Percentiles rank a stretch among this genome's conserved stretches.
Evolutionary conservation across 2,113 vertebrate genomes (phyloP).

Genomic region (Pseudopodoces humilis): DNA sequence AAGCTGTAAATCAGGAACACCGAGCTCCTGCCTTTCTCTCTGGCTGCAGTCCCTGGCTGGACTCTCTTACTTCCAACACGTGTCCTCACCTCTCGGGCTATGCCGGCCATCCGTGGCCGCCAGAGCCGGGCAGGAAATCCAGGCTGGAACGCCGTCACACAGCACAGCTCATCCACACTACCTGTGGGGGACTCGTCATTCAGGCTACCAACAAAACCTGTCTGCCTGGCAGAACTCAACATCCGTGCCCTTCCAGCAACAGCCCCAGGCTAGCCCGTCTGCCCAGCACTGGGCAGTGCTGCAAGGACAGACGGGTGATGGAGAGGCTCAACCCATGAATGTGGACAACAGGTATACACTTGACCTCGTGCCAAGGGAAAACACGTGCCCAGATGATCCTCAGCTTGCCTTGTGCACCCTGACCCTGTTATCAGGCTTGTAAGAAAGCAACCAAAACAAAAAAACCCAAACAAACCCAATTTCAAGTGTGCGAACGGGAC

Average conservation of each 20-base stretch:
- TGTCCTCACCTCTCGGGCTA: neutral
- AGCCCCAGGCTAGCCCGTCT: constrained; percentile 45
- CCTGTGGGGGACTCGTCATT: neutral
- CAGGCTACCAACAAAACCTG: constrained; percentile 41
- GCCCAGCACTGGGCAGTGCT: neutral
- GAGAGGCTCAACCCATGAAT: neutral
- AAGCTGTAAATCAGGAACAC: constrained; percentile 36
- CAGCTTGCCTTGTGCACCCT: neutral
- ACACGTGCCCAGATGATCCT: neutral
- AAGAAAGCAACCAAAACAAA: neutral
- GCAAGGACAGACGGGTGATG: neutral
- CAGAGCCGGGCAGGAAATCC: rapidly evolving
- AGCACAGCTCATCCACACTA: neutral
- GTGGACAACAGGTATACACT: rapidly evolving
- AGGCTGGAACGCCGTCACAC: neutral
- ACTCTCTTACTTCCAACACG: neutral
- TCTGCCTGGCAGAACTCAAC: constrained; percentile 38
- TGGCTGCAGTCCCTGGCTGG: neutral
- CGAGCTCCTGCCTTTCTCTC: neutral
- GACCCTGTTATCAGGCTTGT: neutral
- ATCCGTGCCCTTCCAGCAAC: constrained; percentile 14
- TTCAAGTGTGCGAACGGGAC: neutral
- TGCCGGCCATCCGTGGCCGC: neutral
- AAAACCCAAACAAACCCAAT: neutral
- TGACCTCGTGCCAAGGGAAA: neutral